phyloP scores from a whole-genome alignment of 2,888 invertebrate genomes.

The Eupeodes latifasciatus region DNA sequence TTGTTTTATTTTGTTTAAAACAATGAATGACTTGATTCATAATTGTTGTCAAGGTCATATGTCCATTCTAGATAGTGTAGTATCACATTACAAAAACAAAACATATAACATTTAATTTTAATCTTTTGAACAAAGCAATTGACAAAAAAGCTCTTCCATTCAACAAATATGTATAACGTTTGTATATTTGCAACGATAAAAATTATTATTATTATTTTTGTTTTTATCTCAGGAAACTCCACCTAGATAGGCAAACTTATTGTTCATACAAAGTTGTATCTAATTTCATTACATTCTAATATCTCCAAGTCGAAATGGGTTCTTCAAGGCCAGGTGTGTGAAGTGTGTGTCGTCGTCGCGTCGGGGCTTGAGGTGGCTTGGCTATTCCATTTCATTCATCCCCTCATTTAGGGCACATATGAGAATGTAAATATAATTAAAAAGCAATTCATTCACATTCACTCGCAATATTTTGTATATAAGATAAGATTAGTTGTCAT shows the following conservation, averaged over 20 bases:
- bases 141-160: constrained; percentile 1
- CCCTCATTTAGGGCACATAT: constrained; percentile 57
- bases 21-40: constrained; percentile 22
- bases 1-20: neutral
- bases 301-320: constrained; percentile 6
- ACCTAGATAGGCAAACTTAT: constrained; percentile 10
- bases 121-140: constrained; percentile 33
- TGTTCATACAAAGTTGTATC: neutral
- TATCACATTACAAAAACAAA: neutral
- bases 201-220: neutral
- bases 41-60: constrained; percentile 24
- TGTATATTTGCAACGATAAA: neutral
- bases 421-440: constrained; percentile 43
- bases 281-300: constrained; percentile 41
- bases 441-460: constrained; percentile 60
- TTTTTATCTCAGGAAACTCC: constrained; percentile 24
- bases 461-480: constrained; percentile 48
- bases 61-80: neutral
- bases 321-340: constrained; percentile 16
- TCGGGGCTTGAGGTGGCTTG: neutral
- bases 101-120: constrained; percentile 6
- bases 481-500: constrained; percentile 67
- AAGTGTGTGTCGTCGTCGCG: constrained; percentile 22
- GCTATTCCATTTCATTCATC: neutral
- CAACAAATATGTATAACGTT: neutral